These are phyloP conservation scores for Strigamia maritima DNA, from an alignment of 2,888 invertebrate species.

Conservation along the genomic window DNA sequence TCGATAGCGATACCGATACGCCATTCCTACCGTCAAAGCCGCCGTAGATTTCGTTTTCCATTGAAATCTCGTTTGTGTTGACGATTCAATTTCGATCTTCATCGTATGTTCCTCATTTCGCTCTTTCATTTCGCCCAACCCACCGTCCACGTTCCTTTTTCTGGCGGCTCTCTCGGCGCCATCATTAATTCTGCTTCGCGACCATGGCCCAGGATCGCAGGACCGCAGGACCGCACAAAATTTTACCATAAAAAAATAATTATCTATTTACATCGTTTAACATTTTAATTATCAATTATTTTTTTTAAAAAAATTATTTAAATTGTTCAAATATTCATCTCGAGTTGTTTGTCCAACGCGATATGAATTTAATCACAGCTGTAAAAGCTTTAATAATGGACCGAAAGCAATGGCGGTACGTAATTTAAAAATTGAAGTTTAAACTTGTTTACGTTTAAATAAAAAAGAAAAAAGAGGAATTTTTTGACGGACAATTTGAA, in stretches of 20 bases:
- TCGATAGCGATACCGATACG: neutral
- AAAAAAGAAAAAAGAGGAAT: neutral
- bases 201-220: neutral
- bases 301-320: too few relatives aligned
- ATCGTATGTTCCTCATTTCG: slow-evolving; percentile 11
- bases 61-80: neutral
- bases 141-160: slow-evolving; percentile 18
- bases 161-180: slow-evolving; percentile 16
- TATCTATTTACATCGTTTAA: neutral
- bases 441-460: too few relatives aligned
- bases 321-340: too few relatives aligned
- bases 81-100: neutral
- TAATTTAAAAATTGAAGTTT: too few relatives aligned
- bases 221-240: neutral
- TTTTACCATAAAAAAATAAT: neutral
- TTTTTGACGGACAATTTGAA: neutral
- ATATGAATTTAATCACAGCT: neutral
- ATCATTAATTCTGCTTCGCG: slow-evolving; percentile 13
- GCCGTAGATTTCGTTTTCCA: neutral
- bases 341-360: too few relatives aligned
- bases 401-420: neutral
- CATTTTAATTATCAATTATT: neutral
- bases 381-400: neutral
- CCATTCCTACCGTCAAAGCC: slow-evolving; percentile 5
- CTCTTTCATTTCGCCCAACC: slow-evolving; percentile 13